These are phyloP conservation scores for Erethizon dorsatum DNA, from an alignment of 2,797 vertebrate genomes.

Conservation along the genomic window DNA sequence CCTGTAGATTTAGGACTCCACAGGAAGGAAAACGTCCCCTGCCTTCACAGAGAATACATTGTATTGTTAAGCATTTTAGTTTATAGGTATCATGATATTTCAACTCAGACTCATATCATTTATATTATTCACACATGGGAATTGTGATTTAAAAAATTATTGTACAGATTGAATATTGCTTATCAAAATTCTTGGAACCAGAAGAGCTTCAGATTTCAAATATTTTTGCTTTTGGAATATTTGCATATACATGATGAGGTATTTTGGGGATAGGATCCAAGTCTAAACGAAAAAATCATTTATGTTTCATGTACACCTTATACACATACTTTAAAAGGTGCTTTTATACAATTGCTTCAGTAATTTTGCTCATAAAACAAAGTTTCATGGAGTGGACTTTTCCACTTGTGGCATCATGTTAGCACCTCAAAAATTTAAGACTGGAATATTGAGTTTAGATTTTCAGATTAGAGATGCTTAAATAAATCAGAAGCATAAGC, in stretches of 20 bases:
- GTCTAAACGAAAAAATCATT: not conserved
- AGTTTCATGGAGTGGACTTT: not conserved
- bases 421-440: not conserved
- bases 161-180: not conserved
- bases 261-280: not conserved
- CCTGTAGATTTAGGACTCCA: not conserved
- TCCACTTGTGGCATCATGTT: not conserved
- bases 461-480: not conserved
- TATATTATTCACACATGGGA: not conserved
- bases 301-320: not conserved
- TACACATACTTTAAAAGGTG: not conserved
- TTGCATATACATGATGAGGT: not conserved
- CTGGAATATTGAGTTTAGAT: not conserved
- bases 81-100: not conserved
- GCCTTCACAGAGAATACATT: not conserved
- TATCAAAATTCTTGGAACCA: not conserved
- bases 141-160: conserved; percentile 18
- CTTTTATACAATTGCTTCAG: not conserved
- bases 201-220: not conserved
- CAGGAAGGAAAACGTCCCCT: not conserved
- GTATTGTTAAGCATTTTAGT: conserved; percentile 1
- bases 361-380: not conserved
- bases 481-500: conserved; percentile 17
- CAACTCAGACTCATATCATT: not conserved
- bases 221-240: not conserved